A percentile compares a stretch with the other conserved stretches of the same genome.
These are phyloP conservation scores for Stenoptilia bipunctidactyla DNA, from an alignment of 2,888 invertebrate species.

Conservation along the genomic window DNA sequence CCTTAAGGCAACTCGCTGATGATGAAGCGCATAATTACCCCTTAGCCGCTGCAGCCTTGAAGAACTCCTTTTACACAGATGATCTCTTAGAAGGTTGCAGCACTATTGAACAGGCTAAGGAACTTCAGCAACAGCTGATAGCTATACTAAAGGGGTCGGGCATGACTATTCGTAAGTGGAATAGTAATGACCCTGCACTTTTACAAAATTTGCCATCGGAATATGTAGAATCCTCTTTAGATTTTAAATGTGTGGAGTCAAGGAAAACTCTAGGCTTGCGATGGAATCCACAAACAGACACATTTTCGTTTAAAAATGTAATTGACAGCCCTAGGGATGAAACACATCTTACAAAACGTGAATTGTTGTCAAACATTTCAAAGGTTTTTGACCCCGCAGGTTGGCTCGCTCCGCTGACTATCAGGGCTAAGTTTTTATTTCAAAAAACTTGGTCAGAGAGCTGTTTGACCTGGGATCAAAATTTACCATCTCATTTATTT, in stretches of 20 bases:
- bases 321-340: background rate
- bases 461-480: background rate
- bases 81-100: conserved; percentile 2
- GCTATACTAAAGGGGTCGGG: conserved; percentile 7
- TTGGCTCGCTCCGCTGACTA: conserved; percentile 9
- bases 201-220: conserved; percentile 4
- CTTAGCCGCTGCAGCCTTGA: background rate
- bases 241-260: conserved; percentile 7
- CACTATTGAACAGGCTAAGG: background rate
- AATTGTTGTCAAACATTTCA: conserved; percentile 10
- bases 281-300: conserved; percentile 8
- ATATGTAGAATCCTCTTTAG: conserved; percentile 1
- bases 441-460: conserved; percentile 6
- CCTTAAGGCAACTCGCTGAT: conserved; percentile 3
- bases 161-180: conserved; percentile 12
- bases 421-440: conserved; percentile 9
- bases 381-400: conserved; percentile 13
- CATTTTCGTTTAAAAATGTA: conserved; percentile 5
- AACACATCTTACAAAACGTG: conserved; percentile 4
- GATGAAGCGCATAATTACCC: background rate
- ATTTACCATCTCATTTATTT: conserved; percentile 1
- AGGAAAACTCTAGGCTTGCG: conserved; percentile 10
- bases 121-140: conserved; percentile 4
- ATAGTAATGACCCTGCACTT: conserved; percentile 8
- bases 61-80: conserved; percentile 7